Evolutionary conservation across 1,140 invertebrate species (phyloP).

Genomic region (Drosophila seguyi): DNA sequence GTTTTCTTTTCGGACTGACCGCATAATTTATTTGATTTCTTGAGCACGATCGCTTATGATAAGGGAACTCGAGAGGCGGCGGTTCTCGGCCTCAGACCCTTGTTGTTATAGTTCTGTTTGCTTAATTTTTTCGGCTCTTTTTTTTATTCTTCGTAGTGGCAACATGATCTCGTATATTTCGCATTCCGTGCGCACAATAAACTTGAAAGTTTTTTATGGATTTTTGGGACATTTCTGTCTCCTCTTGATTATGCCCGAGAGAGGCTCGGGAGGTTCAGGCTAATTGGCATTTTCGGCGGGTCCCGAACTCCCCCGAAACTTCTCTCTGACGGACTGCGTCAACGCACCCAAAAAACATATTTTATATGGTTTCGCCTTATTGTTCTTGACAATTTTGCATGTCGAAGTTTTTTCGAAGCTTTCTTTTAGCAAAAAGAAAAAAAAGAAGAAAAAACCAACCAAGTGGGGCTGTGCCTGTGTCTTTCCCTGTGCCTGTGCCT

Average conservation of each 20-base stretch:
- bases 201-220: constrained; percentile 49
- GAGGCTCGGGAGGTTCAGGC: constrained; percentile 7
- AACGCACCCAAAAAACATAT: constrained; percentile 60
- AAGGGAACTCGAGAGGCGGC: constrained; percentile 15
- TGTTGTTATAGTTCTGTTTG: constrained; percentile 49
- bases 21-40: constrained; percentile 52
- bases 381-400: constrained; percentile 55
- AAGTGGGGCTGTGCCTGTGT: constrained; percentile 4
- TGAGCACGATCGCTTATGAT: constrained; percentile 47
- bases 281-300: constrained; percentile 52
- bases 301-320: constrained; percentile 7
- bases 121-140: constrained; percentile 18
- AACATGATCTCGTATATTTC: constrained; percentile 57
- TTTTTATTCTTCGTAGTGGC: constrained; percentile 6
- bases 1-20: constrained; percentile 26
- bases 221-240: constrained; percentile 17
- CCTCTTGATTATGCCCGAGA: constrained; percentile 28
- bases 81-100: constrained; percentile 22
- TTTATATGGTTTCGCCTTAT: constrained; percentile 59
- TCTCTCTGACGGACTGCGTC: constrained; percentile 7
- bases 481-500: constrained; percentile 15
- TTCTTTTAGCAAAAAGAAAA: constrained; percentile 35
- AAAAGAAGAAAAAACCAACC: neutral
- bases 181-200: constrained; percentile 53
- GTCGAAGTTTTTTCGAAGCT: constrained; percentile 20